phyloP scores from a whole-genome alignment of 1,140 invertebrate species.

The Nomia melanderi region DNA sequence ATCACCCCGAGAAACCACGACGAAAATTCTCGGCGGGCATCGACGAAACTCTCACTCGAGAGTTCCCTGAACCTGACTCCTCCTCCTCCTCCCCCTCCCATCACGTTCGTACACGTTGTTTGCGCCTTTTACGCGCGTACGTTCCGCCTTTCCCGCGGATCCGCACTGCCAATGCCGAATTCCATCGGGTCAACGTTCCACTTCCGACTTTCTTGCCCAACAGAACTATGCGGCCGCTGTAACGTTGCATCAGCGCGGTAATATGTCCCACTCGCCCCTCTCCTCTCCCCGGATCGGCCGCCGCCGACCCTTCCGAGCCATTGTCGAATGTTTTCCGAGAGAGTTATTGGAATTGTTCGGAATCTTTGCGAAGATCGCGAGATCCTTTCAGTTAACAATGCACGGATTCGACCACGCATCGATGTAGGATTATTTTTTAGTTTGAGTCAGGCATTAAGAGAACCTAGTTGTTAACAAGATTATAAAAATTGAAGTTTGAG shows the following conservation, averaged over 20 bases:
- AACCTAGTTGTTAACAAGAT: no score
- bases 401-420: no score
- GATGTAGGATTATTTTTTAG: no score
- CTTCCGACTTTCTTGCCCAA: constrained; percentile 58
- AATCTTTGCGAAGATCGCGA: no score
- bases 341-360: no score
- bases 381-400: no score
- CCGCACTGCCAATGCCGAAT: constrained; percentile 69
- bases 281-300: neutral
- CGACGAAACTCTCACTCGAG: constrained; percentile 57
- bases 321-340: no score
- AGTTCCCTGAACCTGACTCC: constrained; percentile 54
- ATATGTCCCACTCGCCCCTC: neutral
- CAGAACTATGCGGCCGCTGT: constrained; percentile 20
- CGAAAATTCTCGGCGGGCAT: constrained; percentile 27
- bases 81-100: neutral
- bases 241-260: constrained; percentile 49
- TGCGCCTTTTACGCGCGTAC: constrained; percentile 26
- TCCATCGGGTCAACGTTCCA: constrained; percentile 62
- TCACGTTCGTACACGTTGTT: constrained; percentile 4
- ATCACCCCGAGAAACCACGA: constrained; percentile 32
- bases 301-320: no score
- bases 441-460: no score
- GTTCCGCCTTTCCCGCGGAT: constrained; percentile 56
- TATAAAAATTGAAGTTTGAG: no score